Base-by-base conservation (phyloP, 1,140 invertebrate genomes). In the Drosophila sp. region DNA sequence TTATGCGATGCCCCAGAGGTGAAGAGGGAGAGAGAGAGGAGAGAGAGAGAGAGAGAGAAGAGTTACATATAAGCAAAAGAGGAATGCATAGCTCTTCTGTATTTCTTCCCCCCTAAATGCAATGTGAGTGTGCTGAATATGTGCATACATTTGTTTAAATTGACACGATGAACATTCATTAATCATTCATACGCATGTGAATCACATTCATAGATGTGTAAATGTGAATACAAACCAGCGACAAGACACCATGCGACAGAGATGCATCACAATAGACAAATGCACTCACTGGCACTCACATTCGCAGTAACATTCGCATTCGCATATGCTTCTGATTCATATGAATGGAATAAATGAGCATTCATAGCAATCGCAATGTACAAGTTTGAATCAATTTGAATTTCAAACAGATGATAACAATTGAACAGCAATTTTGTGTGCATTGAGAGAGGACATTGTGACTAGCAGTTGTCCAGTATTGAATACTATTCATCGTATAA, bases 131-230 rank as follows among this genome's bases (percentile, higher is more conserved):
- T 25, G 36, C 25, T 43, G 46, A 51, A 46, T 43, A 32, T 53
- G 48, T 34, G 66, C 46, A 61, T 69, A 58, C 32, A 66, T 65
- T 65, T 56, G 46, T 50, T 45, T 57, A 50, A 65, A 56, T 46
- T 14, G 63, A 43, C 43, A 29, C 53, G 62, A 65, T 72, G 58
- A 72, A 61, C 64, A 69, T 66, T 59, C 71, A 73, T 73, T 67
- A 73, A 72, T 72, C 69, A 72, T 72, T 66, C 63, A 66, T 67
- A 72, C 36, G 62, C 46, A 66, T 58, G 62, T 72, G 62, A 72
- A 72, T 72, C 61, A 48, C 27, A 71, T 64, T 67, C 43, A 67
- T 50, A 38, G 54, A 21, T 66, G 53, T 65, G 62, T 16, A 54
- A 64, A 54, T 64, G 50, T 29, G 50, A 54, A 36, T 48, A 51